phyloP scores from a whole-genome alignment of 2,113 vertebrate genomes.

The Microtus ochrogaster region DNA sequence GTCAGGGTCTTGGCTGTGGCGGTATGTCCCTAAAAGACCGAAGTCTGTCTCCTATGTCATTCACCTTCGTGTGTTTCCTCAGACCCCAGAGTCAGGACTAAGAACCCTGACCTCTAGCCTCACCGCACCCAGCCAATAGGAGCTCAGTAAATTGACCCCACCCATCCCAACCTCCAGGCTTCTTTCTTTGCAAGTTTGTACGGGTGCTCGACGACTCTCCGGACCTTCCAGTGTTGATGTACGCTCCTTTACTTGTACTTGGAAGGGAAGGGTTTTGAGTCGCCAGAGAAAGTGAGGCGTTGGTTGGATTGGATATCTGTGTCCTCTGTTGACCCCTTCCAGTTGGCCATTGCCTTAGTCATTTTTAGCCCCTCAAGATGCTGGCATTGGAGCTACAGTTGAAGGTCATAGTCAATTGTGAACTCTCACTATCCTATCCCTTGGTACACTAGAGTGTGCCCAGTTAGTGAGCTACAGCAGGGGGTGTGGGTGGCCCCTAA shows the following conservation, averaged over 20 bases:
- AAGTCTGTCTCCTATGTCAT: constrained; percentile 56
- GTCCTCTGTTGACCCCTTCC: background rate
- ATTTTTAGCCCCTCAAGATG: constrained; percentile 64
- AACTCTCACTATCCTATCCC: background rate
- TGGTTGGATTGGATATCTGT: background rate
- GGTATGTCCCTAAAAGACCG: constrained; percentile 53
- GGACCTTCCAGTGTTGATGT: background rate
- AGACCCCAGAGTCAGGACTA: constrained; percentile 67
- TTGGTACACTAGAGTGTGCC: constrained; percentile 3
- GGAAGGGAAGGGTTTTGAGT: background rate
- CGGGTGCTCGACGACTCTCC: background rate
- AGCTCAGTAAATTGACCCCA: constrained; percentile 75
- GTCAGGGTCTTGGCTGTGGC: constrained; percentile 39
- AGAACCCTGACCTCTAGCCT: constrained; percentile 70
- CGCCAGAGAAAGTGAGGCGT: background rate
- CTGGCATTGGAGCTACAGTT: constrained; percentile 67
- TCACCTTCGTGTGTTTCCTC: constrained; percentile 76
- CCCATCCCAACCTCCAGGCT: background rate
- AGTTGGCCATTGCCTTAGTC: background rate
- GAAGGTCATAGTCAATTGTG: constrained; percentile 66
- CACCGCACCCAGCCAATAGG: constrained; percentile 68
- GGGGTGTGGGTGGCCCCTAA: constrained; percentile 66
- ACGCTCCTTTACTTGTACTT: background rate
- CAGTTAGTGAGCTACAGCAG: background rate
- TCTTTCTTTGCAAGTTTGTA: background rate